Conservation (phyloP, 2,113 vertebrate species). For the Pterocles orientalis region DNA sequence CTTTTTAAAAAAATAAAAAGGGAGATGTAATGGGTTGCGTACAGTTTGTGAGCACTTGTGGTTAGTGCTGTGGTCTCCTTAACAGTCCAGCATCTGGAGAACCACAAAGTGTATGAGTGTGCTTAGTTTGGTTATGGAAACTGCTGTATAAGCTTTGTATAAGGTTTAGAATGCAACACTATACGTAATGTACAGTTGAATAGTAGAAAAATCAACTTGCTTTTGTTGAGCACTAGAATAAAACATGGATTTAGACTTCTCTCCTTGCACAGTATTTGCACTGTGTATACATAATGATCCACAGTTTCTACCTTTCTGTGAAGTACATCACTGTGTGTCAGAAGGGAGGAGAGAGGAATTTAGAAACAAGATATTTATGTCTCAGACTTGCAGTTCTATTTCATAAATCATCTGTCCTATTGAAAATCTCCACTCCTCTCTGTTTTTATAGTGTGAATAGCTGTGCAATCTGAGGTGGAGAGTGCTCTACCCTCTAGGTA, state of each 20-base stretch:
- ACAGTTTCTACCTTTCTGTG: neutral
- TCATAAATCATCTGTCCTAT: neutral
- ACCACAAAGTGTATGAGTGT: neutral
- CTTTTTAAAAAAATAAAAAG: neutral
- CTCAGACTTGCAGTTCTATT: neutral
- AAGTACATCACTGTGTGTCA: neutral
- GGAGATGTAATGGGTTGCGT: neutral
- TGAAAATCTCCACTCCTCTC: neutral
- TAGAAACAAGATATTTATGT: neutral
- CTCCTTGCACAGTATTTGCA: neutral
- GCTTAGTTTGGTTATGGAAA: neutral
- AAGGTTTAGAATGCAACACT: neutral
- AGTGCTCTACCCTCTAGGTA: neutral
- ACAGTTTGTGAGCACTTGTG: neutral
- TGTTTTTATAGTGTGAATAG: constrained; percentile 2
- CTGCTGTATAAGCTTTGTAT: neutral
- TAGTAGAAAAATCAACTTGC: neutral
- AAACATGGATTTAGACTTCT: neutral
- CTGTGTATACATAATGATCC: neutral
- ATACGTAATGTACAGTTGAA: neutral
- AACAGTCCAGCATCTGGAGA: neutral
- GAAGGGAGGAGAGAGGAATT: neutral
- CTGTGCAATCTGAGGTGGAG: constrained; percentile 25
- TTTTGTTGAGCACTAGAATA: neutral
- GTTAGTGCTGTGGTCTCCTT: neutral